Base-by-base conservation (phyloP, 2,797 vertebrate genomes). In the Nasua narica region DNA sequence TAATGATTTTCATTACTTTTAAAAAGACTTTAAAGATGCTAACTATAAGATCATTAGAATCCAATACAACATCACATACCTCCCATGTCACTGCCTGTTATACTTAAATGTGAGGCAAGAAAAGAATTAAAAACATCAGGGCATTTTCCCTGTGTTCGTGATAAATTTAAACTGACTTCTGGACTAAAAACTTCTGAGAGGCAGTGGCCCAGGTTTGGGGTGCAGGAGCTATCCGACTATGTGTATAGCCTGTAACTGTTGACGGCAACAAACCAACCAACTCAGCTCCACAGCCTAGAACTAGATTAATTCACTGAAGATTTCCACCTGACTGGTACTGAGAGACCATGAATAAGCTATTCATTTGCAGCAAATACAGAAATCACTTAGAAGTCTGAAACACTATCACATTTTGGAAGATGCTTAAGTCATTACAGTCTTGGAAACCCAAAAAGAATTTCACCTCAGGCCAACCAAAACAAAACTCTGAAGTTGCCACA, bases 1-100 rank as follows among this genome's bases (percentile, higher is more conserved):
- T 70, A 74, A 29, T 87, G 69, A 77, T 84, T 95, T 95, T 77
- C 78, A 85, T 72, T 94, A 84, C 43, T 96, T 93, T 84, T 92
- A 89, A 43, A 43, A 43, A 95, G 52, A 85, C 23, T 82, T 91
- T 70, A 23, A 81, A 86, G 48, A 82, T 78, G 56, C 40, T 92
- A 87, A 56, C 54, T 46, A 1, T 69, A 81, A 90, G 43, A 86
- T 50, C 37, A 37, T 87, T 76, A n/a, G 78, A 89, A 52, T 87
- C 43, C 76, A 91, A 56, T 58, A 40, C 2, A 86, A 35, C 40
- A 79, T 43, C 90, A 78, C 0, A 91, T n/a, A 81, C 40, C 40
- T 82, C 72, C 62, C 40, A 35, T 7, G 69, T 11, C 29, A 83
- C 29, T 58, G 50, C 56, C 27, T 86, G 7, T n/a, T 91, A 79